Percentiles rank a stretch among this genome's conserved stretches.
phyloP scores from a whole-genome alignment of 2,888 invertebrate species.

The Elegia similella region DNA sequence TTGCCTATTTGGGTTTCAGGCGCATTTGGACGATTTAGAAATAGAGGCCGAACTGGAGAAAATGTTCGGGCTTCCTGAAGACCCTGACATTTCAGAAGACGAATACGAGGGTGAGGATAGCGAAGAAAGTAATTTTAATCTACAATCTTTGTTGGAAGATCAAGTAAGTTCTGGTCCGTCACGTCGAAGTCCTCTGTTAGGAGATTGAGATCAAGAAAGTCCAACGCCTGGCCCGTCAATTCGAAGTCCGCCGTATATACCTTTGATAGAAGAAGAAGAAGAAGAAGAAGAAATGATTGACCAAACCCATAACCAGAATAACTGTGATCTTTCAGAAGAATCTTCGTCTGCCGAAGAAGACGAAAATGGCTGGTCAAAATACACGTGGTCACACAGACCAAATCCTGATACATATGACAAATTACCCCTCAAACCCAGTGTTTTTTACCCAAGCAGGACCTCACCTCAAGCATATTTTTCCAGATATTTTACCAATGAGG shows the following conservation, averaged over 20 bases:
- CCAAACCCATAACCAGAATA: too few relatives aligned
- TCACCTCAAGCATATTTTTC: constrained; percentile 18
- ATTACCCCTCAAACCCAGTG: constrained; percentile 16
- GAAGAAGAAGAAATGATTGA: not conserved
- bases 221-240: constrained; percentile 12
- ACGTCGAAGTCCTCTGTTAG: too few relatives aligned
- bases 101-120: constrained; percentile 21
- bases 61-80: constrained; percentile 28
- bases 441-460: constrained; percentile 18
- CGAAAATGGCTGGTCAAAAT: constrained; percentile 18
- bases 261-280: not conserved
- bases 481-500: not conserved
- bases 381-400: constrained; percentile 1
- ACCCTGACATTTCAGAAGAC: constrained; percentile 23
- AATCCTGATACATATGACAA: constrained; percentile 18
- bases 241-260: constrained; percentile 11
- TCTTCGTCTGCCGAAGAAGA: constrained; percentile 17
- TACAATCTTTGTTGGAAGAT: too few relatives aligned
- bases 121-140: constrained; percentile 17
- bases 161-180: constrained; percentile 12
- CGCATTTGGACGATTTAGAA: constrained; percentile 16
- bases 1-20: constrained; percentile 5
- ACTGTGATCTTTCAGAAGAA: not conserved
- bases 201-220: too few relatives aligned
- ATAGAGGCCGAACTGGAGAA: constrained; percentile 24